phyloP scores from a whole-genome alignment of 2,888 invertebrate genomes.

The Tachina fera region DNA sequence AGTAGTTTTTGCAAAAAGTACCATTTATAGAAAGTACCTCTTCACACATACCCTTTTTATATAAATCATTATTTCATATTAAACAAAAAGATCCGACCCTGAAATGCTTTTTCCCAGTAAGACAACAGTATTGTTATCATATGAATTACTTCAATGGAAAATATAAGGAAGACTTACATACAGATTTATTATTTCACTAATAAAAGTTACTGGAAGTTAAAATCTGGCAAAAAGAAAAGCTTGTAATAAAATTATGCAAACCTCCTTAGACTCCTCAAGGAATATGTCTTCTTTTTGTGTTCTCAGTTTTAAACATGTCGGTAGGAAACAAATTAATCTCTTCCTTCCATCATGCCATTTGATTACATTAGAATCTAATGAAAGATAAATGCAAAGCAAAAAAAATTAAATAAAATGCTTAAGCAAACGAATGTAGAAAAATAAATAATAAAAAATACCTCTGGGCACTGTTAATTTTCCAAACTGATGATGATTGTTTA shows the following conservation, averaged over 20 bases:
- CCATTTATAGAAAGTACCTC: background rate
- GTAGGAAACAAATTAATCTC: constrained; percentile 14
- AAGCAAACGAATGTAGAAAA: constrained; percentile 44
- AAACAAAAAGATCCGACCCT: constrained; percentile 66
- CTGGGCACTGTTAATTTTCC: constrained; percentile 66
- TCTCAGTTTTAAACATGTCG: constrained; percentile 30
- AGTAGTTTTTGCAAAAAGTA: background rate
- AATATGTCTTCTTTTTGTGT: constrained; percentile 37
- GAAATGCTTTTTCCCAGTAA: constrained; percentile 47
- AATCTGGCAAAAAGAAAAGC: constrained; percentile 1
- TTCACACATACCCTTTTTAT: background rate
- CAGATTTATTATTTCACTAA: background rate
- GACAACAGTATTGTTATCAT: constrained; percentile 6
- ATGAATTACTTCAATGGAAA: constrained; percentile 32
- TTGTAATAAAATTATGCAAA: constrained; percentile 32
- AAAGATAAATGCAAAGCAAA: constrained; percentile 57
- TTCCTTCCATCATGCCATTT: constrained; percentile 32
- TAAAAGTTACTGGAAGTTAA: background rate
- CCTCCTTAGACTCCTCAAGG: constrained; percentile 44
- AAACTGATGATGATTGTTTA: constrained; percentile 62
- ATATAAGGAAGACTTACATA: constrained; percentile 1
- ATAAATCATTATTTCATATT: constrained; percentile 53
- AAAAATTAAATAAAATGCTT: background rate
- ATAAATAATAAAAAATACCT: constrained; percentile 60
- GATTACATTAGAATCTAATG: constrained; percentile 68